Percentiles rank a stretch among this genome's conserved stretches.
Conservation (phyloP, 2,797 vertebrate genomes). For the Helarctos malayanus region DNA sequence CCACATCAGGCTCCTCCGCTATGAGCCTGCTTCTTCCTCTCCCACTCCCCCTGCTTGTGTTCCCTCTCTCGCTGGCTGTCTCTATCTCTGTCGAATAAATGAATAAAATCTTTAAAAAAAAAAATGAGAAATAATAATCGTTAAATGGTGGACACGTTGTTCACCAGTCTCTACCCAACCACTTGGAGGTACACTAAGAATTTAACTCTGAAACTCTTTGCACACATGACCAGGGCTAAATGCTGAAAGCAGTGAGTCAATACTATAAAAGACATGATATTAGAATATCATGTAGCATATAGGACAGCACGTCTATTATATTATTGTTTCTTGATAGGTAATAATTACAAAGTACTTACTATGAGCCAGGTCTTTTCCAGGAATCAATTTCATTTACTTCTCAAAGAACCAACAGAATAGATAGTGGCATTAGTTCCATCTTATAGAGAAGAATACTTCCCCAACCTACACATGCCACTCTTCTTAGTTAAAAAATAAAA, state of each 20-base stretch:
- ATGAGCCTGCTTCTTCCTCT: too few relatives aligned
- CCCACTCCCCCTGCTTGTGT: too few relatives aligned
- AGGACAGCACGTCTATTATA: background rate
- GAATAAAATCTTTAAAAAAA: background rate
- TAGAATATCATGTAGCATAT: background rate
- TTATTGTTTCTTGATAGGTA: background rate
- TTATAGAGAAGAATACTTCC: background rate
- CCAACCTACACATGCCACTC: background rate
- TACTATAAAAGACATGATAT: background rate
- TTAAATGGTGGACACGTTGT: background rate
- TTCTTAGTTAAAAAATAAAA: background rate
- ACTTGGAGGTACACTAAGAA: background rate
- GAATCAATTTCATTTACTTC: slow-evolving; percentile 11
- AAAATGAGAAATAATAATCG: slow-evolving; percentile 32
- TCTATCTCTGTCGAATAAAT: too few relatives aligned
- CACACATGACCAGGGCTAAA: background rate
- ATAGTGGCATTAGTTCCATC: background rate
- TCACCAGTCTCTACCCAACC: background rate
- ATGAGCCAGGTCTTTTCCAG: background rate
- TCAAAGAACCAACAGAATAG: background rate
- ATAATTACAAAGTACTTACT: background rate
- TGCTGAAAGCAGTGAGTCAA: background rate
- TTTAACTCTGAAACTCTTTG: background rate
- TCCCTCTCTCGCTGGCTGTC: too few relatives aligned
- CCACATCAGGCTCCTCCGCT: too few relatives aligned